These are phyloP conservation scores for Drosophila tripunctata DNA, from an alignment of 2,888 invertebrate genomes.

Conservation along the genomic window DNA sequence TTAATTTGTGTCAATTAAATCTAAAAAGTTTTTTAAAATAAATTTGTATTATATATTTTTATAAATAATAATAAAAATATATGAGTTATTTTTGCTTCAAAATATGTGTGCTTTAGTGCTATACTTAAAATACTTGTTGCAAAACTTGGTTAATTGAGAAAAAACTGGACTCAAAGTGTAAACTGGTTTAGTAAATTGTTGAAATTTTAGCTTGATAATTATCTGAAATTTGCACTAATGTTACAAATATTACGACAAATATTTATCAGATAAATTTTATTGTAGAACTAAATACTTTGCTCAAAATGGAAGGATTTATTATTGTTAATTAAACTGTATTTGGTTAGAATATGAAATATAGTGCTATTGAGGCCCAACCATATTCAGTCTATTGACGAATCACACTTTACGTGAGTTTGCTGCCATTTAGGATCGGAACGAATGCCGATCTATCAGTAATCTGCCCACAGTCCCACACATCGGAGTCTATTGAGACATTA, in stretches of 20 bases:
- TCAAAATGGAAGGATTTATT: too few relatives aligned
- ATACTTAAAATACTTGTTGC: too few relatives aligned
- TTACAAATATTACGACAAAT: background rate
- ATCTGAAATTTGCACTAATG: background rate
- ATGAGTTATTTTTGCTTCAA: too few relatives aligned
- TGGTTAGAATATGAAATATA: background rate
- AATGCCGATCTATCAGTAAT: background rate
- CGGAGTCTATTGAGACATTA: constrained; percentile 16
- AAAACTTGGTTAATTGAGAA: too few relatives aligned
- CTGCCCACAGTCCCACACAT: constrained; percentile 33
- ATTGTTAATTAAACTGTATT: background rate
- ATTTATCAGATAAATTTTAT: background rate
- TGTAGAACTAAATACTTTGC: background rate
- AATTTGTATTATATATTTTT: too few relatives aligned
- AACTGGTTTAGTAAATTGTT: background rate
- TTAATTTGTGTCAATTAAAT: too few relatives aligned
- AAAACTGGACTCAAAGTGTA: too few relatives aligned
- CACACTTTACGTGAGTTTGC: constrained; percentile 18
- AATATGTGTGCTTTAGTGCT: too few relatives aligned
- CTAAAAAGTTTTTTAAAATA: too few relatives aligned
- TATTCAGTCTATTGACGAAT: constrained; percentile 14
- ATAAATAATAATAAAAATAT: too few relatives aligned
- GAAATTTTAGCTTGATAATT: background rate
- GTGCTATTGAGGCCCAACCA: constrained; percentile 3
- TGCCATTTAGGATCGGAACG: constrained; percentile 11